Evolutionary conservation across 2,113 vertebrate species (phyloP).

Genomic region (Sitta europaea): DNA sequence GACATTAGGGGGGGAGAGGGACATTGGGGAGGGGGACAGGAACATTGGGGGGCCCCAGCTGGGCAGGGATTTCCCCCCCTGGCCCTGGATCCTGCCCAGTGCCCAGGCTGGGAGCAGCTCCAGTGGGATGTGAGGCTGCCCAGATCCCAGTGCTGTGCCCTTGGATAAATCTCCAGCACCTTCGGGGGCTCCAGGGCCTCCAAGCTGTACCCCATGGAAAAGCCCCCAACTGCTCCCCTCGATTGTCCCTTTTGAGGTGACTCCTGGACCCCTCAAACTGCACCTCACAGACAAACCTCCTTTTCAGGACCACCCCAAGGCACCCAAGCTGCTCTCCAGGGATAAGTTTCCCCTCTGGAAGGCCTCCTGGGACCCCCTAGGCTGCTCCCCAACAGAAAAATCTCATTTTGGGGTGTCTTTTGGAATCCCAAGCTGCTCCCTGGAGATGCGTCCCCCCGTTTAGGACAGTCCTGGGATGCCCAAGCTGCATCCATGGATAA

Average conservation of each 20-base stretch:
- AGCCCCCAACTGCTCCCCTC: background rate
- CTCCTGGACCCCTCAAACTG: too few relatives aligned
- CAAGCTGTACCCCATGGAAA: background rate
- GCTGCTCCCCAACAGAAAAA: background rate
- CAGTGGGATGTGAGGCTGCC: accelerated
- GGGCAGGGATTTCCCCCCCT: accelerated
- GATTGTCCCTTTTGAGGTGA: background rate
- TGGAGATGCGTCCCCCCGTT: background rate
- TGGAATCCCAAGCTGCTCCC: background rate
- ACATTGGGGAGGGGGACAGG: too few relatives aligned
- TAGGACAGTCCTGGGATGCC: background rate
- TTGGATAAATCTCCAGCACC: background rate
- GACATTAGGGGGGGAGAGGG: too few relatives aligned
- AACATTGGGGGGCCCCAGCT: accelerated
- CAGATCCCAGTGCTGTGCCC: accelerated
- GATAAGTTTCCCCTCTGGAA: too few relatives aligned
- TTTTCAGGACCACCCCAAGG: background rate
- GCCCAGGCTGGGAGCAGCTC: accelerated
- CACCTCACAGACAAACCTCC: background rate
- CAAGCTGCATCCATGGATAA: background rate
- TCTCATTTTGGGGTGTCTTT: background rate
- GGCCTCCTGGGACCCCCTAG: background rate
- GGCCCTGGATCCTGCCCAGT: accelerated
- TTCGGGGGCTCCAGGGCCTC: background rate
- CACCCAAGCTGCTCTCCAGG: background rate